A percentile compares a stretch with the other conserved stretches of the same genome.
Evolutionary conservation across 2,797 vertebrate species (phyloP).

Genomic region (Lindbergichthys nudifrons): DNA sequence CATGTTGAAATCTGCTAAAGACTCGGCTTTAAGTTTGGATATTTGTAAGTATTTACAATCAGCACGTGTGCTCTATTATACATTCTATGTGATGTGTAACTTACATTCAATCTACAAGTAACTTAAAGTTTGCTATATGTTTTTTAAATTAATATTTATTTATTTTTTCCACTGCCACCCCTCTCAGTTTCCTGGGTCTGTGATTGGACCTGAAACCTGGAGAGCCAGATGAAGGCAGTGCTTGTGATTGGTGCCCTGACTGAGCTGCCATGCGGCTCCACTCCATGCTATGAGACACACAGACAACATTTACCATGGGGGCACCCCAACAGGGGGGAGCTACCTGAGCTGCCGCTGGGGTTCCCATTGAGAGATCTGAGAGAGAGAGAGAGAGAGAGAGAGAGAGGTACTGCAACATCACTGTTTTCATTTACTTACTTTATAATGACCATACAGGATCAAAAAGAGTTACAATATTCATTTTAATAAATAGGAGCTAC

Average conservation of each 20-base stretch:
- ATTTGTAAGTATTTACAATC: not conserved
- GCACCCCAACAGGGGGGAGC: slow-evolving; percentile 96
- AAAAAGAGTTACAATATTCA: not conserved
- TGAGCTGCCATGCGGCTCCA: slow-evolving; percentile 81
- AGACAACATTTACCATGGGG: slow-evolving; percentile 93
- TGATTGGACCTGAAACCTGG: slow-evolving; percentile 55
- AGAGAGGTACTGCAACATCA: slow-evolving; percentile 55
- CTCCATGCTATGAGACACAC: slow-evolving; percentile 84
- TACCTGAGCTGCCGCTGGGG: slow-evolving; percentile 93
- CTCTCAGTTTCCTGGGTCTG: slow-evolving; percentile 25
- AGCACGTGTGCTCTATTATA: not conserved
- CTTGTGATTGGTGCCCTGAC: slow-evolving; percentile 68
- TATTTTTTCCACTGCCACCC: not conserved
- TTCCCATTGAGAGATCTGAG: slow-evolving; percentile 91
- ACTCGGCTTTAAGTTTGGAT: not conserved
- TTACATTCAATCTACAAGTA: not conserved
- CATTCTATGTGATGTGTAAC: not conserved
- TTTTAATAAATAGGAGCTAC: not conserved
- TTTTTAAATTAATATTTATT: not conserved
- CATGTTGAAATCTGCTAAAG: not conserved
- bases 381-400: slow-evolving; percentile 16
- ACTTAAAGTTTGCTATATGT: not conserved
- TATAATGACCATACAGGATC: not conserved
- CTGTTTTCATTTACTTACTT: slow-evolving; percentile 25
- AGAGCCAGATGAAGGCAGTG: slow-evolving; percentile 68